Conservation (phyloP, 1,140 invertebrate species). For the Chironomus tepperi region DNA sequence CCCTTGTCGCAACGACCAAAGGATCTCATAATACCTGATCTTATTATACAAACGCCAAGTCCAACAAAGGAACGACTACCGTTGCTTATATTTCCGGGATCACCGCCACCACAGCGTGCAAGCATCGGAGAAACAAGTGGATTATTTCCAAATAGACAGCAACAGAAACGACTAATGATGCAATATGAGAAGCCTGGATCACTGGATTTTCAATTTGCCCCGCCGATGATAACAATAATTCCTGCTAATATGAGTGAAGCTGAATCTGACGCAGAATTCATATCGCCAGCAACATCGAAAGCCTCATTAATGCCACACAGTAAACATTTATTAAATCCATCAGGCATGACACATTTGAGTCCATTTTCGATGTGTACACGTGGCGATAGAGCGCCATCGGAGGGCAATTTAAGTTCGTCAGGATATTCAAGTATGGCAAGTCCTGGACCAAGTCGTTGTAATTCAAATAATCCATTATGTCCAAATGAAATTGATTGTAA, state of each 20-base stretch:
- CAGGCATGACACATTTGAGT: constrained; percentile 61
- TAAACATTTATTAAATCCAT: constrained; percentile 27
- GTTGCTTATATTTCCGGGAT: constrained; percentile 42
- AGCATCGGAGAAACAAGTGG: constrained; percentile 39
- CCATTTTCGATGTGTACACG: constrained; percentile 61
- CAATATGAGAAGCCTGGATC: constrained; percentile 49
- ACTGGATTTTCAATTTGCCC: constrained; percentile 53
- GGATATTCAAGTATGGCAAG: constrained; percentile 76
- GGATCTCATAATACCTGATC: constrained; percentile 48
- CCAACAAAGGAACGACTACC: constrained; percentile 42
- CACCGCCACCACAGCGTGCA: constrained; percentile 51
- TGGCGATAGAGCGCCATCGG: constrained; percentile 61
- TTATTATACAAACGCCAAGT: constrained; percentile 52
- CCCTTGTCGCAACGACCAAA: constrained; percentile 30
- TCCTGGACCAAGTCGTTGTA: constrained; percentile 64
- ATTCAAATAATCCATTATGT: constrained; percentile 65
- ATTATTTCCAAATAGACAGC: constrained; percentile 38
- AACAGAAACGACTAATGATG: constrained; percentile 31
- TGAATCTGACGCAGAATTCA: constrained; percentile 59
- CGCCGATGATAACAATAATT: constrained; percentile 62
- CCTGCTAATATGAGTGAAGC: constrained; percentile 59
- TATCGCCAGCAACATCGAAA: constrained; percentile 45
- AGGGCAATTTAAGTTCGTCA: constrained; percentile 69
- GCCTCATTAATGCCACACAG: constrained; percentile 38
- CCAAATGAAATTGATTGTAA: constrained; percentile 55